Percentiles rank a stretch among this genome's conserved stretches.
Conservation (phyloP, 2,888 invertebrate genomes). For the Cataglyphis livida region DNA sequence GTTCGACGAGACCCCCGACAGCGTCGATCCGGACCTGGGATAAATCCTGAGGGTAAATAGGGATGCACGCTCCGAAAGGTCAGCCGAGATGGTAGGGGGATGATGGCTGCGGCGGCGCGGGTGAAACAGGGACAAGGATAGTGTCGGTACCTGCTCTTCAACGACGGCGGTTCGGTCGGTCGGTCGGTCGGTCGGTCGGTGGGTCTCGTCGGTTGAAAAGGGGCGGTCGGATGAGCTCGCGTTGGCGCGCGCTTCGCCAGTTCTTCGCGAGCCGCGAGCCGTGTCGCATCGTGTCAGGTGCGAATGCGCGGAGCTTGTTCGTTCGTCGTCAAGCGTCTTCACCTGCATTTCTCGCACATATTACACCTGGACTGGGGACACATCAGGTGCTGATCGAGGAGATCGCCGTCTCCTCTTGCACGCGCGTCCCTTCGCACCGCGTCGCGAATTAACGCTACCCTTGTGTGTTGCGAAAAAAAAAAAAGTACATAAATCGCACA, state of each 20-base stretch:
- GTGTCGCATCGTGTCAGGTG: conserved; percentile 64
- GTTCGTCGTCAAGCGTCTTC: background rate
- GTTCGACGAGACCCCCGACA: conserved; percentile 44
- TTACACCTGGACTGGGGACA: conserved; percentile 46
- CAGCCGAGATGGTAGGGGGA: conserved; percentile 41
- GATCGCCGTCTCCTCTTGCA: conserved; percentile 14
- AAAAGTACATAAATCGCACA: background rate
- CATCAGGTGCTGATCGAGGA: background rate
- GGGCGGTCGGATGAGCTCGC: conserved; percentile 65
- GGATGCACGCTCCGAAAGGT: conserved; percentile 66
- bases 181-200: conserved; percentile 31
- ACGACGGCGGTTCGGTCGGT: conserved; percentile 38
- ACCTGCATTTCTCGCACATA: conserved; percentile 58
- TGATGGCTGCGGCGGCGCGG: conserved; percentile 48
- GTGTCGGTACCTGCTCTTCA: conserved; percentile 69
- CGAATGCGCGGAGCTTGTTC: conserved; percentile 33
- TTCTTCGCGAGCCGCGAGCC: conserved; percentile 82
- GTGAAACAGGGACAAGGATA: conserved; percentile 60
- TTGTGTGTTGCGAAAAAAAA: background rate
- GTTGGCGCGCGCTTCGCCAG: conserved; percentile 75
- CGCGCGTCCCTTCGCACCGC: conserved; percentile 23
- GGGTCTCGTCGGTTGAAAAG: conserved; percentile 56
- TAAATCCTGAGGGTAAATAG: conserved; percentile 61
- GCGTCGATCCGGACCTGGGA: conserved; percentile 59
- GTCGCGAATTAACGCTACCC: background rate